A percentile compares a stretch with the other conserved stretches of the same genome.
Evolutionary conservation across 2,113 vertebrate genomes (phyloP).

Genomic region (Ancistrus triradiatus): DNA sequence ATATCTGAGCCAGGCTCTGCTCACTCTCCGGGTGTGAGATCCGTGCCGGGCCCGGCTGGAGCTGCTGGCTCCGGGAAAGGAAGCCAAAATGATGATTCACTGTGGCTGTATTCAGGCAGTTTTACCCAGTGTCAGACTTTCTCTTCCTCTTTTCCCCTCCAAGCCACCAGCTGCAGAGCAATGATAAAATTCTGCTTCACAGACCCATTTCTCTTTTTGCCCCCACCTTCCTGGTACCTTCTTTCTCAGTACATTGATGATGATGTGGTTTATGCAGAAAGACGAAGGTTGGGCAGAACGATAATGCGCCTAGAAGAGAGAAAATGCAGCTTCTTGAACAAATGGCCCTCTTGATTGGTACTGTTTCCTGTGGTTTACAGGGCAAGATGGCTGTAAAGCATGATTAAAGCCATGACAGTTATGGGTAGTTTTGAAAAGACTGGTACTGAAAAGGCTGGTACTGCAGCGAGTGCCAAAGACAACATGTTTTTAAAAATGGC

Average conservation of each 20-base stretch:
- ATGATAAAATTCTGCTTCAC: slow-evolving; percentile 35
- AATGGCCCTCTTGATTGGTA: not conserved
- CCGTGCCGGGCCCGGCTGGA: slow-evolving; percentile 6
- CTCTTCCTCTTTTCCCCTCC: slow-evolving; percentile 35
- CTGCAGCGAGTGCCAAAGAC: not conserved
- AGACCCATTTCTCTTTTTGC: slow-evolving; percentile 26
- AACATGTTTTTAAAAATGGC: slow-evolving; percentile 52
- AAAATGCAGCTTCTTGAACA: slow-evolving; percentile 5
- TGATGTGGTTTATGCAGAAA: slow-evolving; percentile 15
- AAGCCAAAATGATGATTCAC: slow-evolving; percentile 45
- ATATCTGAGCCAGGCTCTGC: slow-evolving; percentile 15
- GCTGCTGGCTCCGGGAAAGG: slow-evolving; percentile 24
- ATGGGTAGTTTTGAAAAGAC: not conserved
- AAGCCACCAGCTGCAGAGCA: slow-evolving; percentile 26
- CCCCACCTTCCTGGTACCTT: slow-evolving; percentile 7
- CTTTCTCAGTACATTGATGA: slow-evolving; percentile 15
- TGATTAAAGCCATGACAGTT: slow-evolving; percentile 17
- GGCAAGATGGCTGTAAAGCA: slow-evolving; percentile 4
- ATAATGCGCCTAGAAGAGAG: slow-evolving; percentile 8
- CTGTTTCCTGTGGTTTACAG: slow-evolving; percentile 11
- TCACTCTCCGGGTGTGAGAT: slow-evolving; percentile 11
- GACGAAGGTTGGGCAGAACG: not conserved
- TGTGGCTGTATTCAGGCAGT: slow-evolving; percentile 30
- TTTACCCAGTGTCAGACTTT: slow-evolving; percentile 27
- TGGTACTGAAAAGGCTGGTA: not conserved